Conservation (phyloP, 1,140 invertebrate genomes). For the Neoseiulus cucumeris region DNA sequence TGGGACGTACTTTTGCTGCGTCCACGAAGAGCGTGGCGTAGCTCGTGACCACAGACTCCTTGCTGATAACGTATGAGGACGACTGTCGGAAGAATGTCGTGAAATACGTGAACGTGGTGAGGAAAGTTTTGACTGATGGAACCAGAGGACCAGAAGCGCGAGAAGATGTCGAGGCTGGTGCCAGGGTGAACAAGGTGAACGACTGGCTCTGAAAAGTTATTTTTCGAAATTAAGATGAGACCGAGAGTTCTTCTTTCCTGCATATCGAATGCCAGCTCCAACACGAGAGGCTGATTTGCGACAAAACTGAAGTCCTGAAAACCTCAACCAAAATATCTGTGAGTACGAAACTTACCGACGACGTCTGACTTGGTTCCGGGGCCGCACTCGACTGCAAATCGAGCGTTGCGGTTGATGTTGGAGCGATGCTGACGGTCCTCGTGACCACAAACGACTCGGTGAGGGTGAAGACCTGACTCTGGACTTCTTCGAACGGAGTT, state of each 20-base stretch:
- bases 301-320: no score
- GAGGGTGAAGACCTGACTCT: constrained; percentile 18
- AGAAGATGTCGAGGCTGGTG: neutral
- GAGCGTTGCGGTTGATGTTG: constrained; percentile 10
- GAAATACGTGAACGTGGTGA: constrained; percentile 21
- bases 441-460: constrained; percentile 18
- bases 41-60: constrained; percentile 5
- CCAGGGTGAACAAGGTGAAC: constrained; percentile 13
- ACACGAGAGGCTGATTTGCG: no score
- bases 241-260: neutral
- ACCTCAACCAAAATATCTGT: no score
- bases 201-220: neutral
- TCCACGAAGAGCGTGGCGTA: neutral
- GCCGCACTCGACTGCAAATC: no score
- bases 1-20: neutral
- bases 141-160: constrained; percentile 14
- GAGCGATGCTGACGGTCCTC: constrained; percentile 14
- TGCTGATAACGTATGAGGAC: constrained; percentile 2
- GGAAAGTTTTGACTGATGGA: constrained; percentile 20
- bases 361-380: no score
- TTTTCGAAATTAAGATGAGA: neutral
- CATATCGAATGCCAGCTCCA: no score
- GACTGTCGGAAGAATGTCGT: constrained; percentile 20
- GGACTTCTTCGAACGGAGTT: constrained; percentile 21
- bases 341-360: no score